These are phyloP conservation scores for Pyralis farinalis DNA, from an alignment of 2,888 invertebrate genomes.

Conservation along the genomic window DNA sequence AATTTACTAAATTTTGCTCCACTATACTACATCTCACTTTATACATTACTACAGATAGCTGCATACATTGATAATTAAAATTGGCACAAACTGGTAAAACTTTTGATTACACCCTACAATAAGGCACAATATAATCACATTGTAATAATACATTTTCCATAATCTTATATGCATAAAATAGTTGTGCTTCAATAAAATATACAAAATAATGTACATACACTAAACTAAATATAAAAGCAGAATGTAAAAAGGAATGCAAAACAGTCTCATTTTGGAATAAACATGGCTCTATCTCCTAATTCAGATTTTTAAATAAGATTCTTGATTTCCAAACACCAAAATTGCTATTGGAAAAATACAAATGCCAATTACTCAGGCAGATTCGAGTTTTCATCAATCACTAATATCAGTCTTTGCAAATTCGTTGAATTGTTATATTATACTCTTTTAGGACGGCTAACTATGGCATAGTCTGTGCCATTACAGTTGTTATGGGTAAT, in stretches of 20 bases:
- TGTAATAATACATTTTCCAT: conserved; percentile 23
- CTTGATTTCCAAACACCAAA: no score
- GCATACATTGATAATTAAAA: conserved; percentile 27
- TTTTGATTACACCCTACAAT: conserved; percentile 29
- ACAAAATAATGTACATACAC: conserved; percentile 27
- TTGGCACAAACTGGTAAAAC: conserved; percentile 65
- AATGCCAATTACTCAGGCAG: neutral
- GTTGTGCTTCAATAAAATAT: conserved; percentile 33
- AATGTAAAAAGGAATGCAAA: conserved; percentile 49
- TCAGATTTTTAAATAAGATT: neutral
- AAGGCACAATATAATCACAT: conserved; percentile 68
- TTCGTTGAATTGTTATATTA: conserved; percentile 47
- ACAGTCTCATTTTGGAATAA: conserved; percentile 38
- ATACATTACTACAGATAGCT: conserved; percentile 10
- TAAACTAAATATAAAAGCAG: conserved; percentile 17
- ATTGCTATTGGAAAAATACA: no score
- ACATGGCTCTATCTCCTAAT: no score
- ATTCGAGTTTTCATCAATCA: conserved; percentile 27
- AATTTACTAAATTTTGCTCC: no score
- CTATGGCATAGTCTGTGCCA: conserved; percentile 90
- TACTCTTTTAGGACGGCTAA: conserved; percentile 92
- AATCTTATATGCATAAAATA: conserved; percentile 37
- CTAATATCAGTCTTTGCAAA: conserved; percentile 54
- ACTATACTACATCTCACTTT: no score
- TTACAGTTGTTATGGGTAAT: conserved; percentile 87